A percentile compares a stretch with the other conserved stretches of the same genome.
phyloP scores from a whole-genome alignment of 2,797 vertebrate genomes.

The Heteromormyrus szaboi region DNA sequence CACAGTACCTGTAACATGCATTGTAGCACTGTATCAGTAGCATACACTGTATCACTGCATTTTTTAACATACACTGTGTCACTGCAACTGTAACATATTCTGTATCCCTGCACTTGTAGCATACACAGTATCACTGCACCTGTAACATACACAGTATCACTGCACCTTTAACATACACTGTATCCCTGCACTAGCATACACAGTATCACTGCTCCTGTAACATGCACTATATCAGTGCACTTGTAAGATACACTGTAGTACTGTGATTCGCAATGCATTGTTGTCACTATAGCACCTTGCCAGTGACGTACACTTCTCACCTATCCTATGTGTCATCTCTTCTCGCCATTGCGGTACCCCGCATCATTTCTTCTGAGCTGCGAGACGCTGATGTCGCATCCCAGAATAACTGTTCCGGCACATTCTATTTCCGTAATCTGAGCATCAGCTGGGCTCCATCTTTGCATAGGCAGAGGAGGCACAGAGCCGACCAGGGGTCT shows the following conservation, averaged over 20 bases:
- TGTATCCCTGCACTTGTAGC: background rate
- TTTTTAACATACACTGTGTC: background rate
- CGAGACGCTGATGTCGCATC: background rate
- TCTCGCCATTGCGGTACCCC: background rate
- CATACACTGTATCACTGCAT: background rate
- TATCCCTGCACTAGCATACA: background rate
- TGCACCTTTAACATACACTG: background rate
- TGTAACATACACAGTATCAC: background rate
- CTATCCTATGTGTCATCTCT: background rate
- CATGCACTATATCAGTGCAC: background rate
- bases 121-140: background rate
- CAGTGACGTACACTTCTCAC: background rate
- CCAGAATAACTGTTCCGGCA: conserved; percentile 2
- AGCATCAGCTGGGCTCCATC: background rate
- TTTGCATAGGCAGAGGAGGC: background rate
- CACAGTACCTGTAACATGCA: background rate
- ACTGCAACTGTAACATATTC: background rate
- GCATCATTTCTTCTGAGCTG: background rate
- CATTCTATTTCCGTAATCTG: background rate
- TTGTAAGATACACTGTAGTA: background rate
- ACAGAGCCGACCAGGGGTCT: background rate
- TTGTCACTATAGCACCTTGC: background rate
- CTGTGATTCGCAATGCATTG: background rate
- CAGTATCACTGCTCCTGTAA: background rate
- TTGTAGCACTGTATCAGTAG: background rate